These are phyloP conservation scores for Lysandra bellargus DNA, from an alignment of 2,888 invertebrate species.

Conservation along the genomic window DNA sequence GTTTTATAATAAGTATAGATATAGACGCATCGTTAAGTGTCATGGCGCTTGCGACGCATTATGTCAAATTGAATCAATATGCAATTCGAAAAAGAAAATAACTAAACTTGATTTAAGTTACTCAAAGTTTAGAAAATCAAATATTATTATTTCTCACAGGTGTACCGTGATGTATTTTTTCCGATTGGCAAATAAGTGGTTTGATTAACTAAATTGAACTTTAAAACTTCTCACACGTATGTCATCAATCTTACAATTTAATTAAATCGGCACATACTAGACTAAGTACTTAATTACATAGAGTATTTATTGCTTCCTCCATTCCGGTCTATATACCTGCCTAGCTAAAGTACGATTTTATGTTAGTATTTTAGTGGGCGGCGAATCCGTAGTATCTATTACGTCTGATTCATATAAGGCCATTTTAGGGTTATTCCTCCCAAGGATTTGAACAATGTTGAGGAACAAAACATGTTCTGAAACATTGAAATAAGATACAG, in stretches of 20 bases:
- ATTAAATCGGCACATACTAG: neutral
- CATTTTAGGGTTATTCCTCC: constrained; percentile 7
- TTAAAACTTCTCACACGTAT: neutral
- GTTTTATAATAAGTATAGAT: too few species aligned
- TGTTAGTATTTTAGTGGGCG: constrained; percentile 11
- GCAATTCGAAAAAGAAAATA: too few species aligned
- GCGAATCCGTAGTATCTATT: constrained; percentile 12
- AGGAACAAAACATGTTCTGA: neutral
- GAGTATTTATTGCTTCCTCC: constrained; percentile 28
- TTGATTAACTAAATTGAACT: neutral
- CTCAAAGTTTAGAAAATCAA: too few species aligned
- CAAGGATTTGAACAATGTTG: neutral
- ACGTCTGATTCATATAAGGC: constrained; percentile 15
- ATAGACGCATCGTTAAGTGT: too few species aligned
- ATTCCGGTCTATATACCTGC: constrained; percentile 2
- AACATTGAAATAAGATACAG: too few species aligned
- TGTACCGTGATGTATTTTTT: neutral
- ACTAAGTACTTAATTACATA: constrained; percentile 21
- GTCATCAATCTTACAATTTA: constrained; percentile 11
- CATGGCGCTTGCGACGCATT: too few species aligned
- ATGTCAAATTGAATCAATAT: too few species aligned
- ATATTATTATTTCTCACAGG: too few species aligned
- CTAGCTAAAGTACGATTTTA: constrained; percentile 16
- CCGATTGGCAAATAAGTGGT: neutral
- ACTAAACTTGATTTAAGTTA: too few species aligned